phyloP scores from a whole-genome alignment of 2,113 vertebrate species.

The Nestor notabilis region DNA sequence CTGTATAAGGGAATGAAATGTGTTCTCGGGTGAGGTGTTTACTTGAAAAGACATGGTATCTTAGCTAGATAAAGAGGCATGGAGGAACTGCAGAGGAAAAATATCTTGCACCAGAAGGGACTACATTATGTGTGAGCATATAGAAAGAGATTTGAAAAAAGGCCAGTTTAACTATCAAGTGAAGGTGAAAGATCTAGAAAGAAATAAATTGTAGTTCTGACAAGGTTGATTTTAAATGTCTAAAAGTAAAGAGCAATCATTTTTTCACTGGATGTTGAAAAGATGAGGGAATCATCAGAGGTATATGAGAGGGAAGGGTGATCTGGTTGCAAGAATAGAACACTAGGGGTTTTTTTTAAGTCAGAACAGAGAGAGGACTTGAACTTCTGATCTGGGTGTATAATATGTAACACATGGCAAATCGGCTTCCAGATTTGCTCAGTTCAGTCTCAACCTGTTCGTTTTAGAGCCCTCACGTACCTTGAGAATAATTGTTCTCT shows the following conservation, averaged over 20 bases:
- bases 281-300: neutral
- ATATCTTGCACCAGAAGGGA: neutral
- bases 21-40: neutral
- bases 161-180: neutral
- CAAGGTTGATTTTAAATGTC: neutral
- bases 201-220: neutral
- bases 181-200: neutral
- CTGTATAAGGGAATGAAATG: neutral
- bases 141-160: neutral
- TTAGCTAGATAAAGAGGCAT: neutral
- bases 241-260: neutral
- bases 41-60: neutral
- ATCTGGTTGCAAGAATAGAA: neutral
- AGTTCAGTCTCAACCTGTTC: neutral
- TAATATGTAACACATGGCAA: neutral
- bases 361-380: neutral
- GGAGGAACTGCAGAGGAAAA: neutral
- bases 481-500: constrained; percentile 50
- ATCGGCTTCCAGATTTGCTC: neutral
- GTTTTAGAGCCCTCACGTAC: neutral
- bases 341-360: neutral
- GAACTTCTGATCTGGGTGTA: neutral
- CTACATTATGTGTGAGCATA: neutral
- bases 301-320: neutral
- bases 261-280: neutral